phyloP scores from a whole-genome alignment of 2,888 invertebrate genomes.

The Odontomyia ornata region DNA sequence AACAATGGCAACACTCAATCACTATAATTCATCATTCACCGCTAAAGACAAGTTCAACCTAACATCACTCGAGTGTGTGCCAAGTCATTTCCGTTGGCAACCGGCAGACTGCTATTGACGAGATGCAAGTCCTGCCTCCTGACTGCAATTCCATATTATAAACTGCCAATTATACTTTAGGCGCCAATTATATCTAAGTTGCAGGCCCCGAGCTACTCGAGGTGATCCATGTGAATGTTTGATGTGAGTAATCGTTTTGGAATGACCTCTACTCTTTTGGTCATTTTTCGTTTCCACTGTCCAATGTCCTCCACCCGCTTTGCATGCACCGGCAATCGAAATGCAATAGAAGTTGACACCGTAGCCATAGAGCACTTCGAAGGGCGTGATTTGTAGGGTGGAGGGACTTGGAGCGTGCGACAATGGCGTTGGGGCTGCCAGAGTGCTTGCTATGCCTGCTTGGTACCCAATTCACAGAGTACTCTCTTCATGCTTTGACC shows the following conservation, averaged over 20 bases:
- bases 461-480: not conserved
- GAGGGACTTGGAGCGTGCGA: not conserved
- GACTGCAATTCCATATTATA: not conserved
- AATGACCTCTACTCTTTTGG: slow-evolving; percentile 27
- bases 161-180: not conserved
- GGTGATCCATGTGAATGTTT: slow-evolving; percentile 7
- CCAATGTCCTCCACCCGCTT: not conserved
- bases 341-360: slow-evolving; percentile 14
- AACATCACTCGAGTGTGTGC: not conserved
- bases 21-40: not conserved
- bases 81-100: slow-evolving; percentile 15
- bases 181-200: slow-evolving; percentile 10
- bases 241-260: slow-evolving; percentile 8
- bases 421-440: not conserved
- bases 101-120: slow-evolving; percentile 19
- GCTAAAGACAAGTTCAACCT: not conserved
- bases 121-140: slow-evolving; percentile 29
- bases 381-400: not conserved
- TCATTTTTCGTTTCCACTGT: slow-evolving; percentile 5
- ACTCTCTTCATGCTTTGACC: not conserved
- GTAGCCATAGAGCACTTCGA: not conserved
- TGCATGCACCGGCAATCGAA: not conserved
- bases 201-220: not conserved
- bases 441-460: not conserved
- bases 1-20: not conserved